Base-by-base conservation (phyloP, 2,888 invertebrate species). In the Drosophila ustulata region DNA sequence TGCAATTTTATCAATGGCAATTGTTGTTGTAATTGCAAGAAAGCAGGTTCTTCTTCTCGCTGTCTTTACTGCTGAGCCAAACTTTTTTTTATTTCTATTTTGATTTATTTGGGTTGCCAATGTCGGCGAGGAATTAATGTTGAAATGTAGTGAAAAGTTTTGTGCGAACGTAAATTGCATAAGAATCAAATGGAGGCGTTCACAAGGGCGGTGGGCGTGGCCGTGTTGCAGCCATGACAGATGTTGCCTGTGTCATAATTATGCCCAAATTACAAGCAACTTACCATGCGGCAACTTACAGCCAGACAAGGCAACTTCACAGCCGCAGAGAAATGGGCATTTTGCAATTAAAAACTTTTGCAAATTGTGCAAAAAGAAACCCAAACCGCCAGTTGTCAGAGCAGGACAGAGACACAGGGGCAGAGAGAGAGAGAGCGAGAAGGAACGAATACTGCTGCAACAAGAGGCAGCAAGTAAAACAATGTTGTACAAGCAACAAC, bases 1-100 rank as follows among this genome's bases (percentile, higher is more conserved):
- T 83, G 78, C 87, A 86, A 75, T 86, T 88, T 86, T 82, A 88
- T 85, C 88, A 85, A 77, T 75, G 80, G 63, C 66, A 23, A 30
- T 32, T 63, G 23, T 47, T 26, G 66, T 47, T 26, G 66, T 66
- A 66, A 55, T 45, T 34, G 34, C 30, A 32, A 55, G 58, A 37
- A 30, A 25, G 18, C n/a, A n/a, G 2, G 37, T 49, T 18, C 25
- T 51, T 57, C 37, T 64, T 45, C 11, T 39, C n/a, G 11, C 37
- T 5, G n/a, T n/a, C 4, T 39, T 13, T 39, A 26, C 37, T 25
- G 23, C 25, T 52, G 39, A 4, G 34, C 49, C 61, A 52, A 34
- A 56, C 8, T 41, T 55, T 37, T 18, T 5, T 34, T 30, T 53
- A 13, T 45, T 34, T 51, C n/a, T 39, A 41, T 41, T 57, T 50